Conservation (phyloP, 2,888 invertebrate species). For the Epinotia brunnichana region DNA sequence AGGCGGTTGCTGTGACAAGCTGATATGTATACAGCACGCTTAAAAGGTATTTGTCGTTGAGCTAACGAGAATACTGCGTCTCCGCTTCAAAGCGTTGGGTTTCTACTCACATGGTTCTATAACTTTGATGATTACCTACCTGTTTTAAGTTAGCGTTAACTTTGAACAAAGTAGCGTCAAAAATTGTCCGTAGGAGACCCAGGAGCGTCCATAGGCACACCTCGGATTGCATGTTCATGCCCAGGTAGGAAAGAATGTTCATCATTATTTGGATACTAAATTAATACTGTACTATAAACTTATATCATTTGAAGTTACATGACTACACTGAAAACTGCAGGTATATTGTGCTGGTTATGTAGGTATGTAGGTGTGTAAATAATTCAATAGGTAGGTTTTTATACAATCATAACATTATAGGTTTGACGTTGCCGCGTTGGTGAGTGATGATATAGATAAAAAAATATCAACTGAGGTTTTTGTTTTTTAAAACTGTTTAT, state of each 20-base stretch:
- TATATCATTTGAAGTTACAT: slow-evolving; percentile 11
- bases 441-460: slow-evolving; percentile 10
- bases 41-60: background rate
- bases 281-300: slow-evolving; percentile 21
- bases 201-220: slow-evolving; percentile 80
- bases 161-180: slow-evolving; percentile 82
- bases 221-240: slow-evolving; percentile 79
- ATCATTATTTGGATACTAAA: slow-evolving; percentile 58
- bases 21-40: too few relatives aligned
- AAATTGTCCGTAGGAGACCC: slow-evolving; percentile 78
- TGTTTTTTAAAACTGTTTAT: background rate
- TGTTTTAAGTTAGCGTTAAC: slow-evolving; percentile 82
- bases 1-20: too few relatives aligned
- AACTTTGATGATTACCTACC: slow-evolving; percentile 55
- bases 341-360: background rate
- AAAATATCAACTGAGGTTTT: background rate
- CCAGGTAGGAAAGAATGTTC: slow-evolving; percentile 73
- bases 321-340: background rate
- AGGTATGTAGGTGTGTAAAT: background rate
- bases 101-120: background rate
- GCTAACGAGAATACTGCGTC: background rate
- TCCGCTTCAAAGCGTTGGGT: background rate
- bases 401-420: slow-evolving; percentile 9
- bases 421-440: slow-evolving; percentile 16
- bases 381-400: background rate